phyloP scores from a whole-genome alignment of 1,140 invertebrate species.

The Eciton burchellii region DNA sequence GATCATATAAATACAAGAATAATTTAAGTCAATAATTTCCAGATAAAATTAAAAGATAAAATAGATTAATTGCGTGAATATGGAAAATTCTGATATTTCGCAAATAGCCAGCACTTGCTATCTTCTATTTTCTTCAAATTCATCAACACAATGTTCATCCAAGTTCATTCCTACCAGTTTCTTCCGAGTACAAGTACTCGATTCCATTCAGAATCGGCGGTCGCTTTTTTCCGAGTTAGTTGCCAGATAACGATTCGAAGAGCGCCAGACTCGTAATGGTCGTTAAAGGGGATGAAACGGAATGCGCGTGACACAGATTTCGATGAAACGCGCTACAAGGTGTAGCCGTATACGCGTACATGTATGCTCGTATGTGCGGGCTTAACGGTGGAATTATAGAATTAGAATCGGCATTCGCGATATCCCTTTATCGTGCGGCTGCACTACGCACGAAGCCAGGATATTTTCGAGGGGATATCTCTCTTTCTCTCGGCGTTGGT shows the following conservation, averaged over 20 bases:
- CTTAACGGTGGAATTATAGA: conserved; percentile 79
- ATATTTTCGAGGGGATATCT: conserved; percentile 42
- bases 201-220: conserved; percentile 23
- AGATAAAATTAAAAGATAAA: neutral
- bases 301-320: conserved; percentile 78
- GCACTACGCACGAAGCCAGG: conserved; percentile 56
- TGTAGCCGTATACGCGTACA: conserved; percentile 60
- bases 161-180: neutral
- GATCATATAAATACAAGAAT: neutral
- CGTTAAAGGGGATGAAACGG: conserved; percentile 79
- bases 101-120: neutral
- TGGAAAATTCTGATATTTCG: neutral
- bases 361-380: conserved; percentile 59
- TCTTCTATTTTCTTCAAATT: conserved; percentile 16
- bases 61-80: neutral
- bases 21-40: conserved; percentile 5
- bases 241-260: conserved; percentile 15
- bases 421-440: conserved; percentile 78
- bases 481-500: conserved; percentile 27
- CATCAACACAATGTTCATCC: neutral
- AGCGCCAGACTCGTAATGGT: conserved; percentile 59
- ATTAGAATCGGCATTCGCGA: conserved; percentile 79
- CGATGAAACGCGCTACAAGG: conserved; percentile 74
- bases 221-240: conserved; percentile 36
- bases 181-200: conserved; percentile 32